phyloP scores from a whole-genome alignment of 2,888 invertebrate genomes.

The Notocelia uddmanniana region DNA sequence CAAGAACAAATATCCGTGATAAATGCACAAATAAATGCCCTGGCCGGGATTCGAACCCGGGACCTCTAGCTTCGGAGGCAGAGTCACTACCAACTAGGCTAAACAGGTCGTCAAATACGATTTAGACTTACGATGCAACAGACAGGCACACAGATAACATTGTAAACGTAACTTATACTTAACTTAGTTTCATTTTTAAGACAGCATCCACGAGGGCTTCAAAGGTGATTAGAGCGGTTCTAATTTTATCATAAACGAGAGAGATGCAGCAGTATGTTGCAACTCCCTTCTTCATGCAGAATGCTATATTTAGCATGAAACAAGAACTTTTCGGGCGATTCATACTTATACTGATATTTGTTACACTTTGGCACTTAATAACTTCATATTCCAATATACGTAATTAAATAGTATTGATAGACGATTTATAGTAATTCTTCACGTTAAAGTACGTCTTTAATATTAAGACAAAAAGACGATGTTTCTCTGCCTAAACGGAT shows the following conservation, averaged over 20 bases:
- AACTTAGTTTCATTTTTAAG: background rate
- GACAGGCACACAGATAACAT: no score
- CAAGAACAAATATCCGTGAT: no score
- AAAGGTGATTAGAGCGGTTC: background rate
- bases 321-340: background rate
- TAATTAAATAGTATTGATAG: background rate
- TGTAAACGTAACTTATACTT: no score
- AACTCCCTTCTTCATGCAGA: background rate
- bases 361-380: no score
- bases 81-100: no score
- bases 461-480: background rate
- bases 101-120: no score
- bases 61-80: no score
- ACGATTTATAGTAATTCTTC: background rate
- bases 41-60: no score
- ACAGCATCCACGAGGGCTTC: background rate
- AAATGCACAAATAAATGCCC: no score
- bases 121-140: no score
- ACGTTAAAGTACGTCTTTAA: background rate
- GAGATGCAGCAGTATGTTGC: background rate
- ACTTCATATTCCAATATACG: background rate
- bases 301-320: background rate
- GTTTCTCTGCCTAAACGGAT: constrained; percentile 5
- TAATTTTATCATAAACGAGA: background rate
- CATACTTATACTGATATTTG: no score